phyloP scores from a whole-genome alignment of 2,113 vertebrate species.

The Rhea pennata region DNA sequence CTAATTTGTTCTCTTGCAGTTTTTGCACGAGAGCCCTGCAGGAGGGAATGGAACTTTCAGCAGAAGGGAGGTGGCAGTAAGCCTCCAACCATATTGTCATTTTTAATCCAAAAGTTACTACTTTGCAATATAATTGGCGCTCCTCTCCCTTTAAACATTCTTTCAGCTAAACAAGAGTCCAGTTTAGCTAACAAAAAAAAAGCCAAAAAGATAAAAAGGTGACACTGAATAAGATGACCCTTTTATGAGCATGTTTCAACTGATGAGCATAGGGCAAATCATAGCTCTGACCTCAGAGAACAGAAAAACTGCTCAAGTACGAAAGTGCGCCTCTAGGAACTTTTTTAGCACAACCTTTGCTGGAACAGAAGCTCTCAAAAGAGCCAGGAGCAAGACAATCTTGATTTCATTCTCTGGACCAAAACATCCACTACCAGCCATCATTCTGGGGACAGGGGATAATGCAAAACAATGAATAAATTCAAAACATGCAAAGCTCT shows the following conservation, averaged over 20 bases:
- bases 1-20: background rate
- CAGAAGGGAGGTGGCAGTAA: background rate
- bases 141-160: background rate
- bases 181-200: background rate
- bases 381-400: background rate
- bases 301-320: background rate
- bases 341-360: background rate
- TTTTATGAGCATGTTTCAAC: background rate
- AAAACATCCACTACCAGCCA: background rate
- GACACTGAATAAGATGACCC: background rate
- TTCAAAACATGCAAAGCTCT: background rate
- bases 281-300: background rate
- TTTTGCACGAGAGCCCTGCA: background rate
- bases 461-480: background rate
- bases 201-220: background rate
- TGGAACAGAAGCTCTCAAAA: background rate
- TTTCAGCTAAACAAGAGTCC: background rate
- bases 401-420: background rate
- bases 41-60: background rate
- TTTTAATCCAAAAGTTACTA: background rate
- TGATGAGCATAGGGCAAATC: background rate
- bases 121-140: background rate
- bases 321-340: background rate
- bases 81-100: background rate
- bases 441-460: fast-evolving